A percentile compares a stretch with the other conserved stretches of the same genome.
phyloP scores from a whole-genome alignment of 2,797 vertebrate genomes.

The Gallinago nigripennis region DNA sequence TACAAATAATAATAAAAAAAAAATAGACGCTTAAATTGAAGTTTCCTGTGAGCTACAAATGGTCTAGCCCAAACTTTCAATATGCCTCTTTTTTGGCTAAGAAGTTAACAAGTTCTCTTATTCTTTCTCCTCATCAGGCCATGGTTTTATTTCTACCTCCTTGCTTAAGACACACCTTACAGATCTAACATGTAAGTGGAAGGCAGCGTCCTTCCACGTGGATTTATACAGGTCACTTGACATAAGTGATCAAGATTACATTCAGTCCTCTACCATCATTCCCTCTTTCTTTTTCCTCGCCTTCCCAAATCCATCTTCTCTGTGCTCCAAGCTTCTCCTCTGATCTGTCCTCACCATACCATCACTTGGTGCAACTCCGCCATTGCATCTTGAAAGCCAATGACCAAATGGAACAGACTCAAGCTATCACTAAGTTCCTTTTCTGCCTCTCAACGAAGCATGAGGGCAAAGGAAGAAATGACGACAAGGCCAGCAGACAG shows the following conservation, averaged over 20 bases:
- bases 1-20: not conserved
- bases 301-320: not conserved
- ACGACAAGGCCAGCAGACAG: not conserved
- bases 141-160: not conserved
- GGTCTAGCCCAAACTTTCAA: not conserved
- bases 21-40: not conserved
- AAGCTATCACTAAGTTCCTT: not conserved
- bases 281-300: not conserved
- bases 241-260: not conserved
- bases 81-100: not conserved
- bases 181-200: not conserved
- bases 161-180: not conserved
- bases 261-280: not conserved
- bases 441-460: not conserved
- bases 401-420: not conserved
- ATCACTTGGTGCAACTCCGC: not conserved
- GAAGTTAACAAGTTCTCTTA: not conserved
- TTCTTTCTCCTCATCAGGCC: not conserved
- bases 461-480: not conserved
- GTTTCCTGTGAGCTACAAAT: not conserved
- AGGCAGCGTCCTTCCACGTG: not conserved
- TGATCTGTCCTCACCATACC: rapidly evolving
- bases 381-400: rapidly evolving
- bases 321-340: not conserved
- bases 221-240: not conserved